Base-by-base conservation (phyloP, 2,888 invertebrate genomes). In the Chrysotoxum bicinctum region DNA sequence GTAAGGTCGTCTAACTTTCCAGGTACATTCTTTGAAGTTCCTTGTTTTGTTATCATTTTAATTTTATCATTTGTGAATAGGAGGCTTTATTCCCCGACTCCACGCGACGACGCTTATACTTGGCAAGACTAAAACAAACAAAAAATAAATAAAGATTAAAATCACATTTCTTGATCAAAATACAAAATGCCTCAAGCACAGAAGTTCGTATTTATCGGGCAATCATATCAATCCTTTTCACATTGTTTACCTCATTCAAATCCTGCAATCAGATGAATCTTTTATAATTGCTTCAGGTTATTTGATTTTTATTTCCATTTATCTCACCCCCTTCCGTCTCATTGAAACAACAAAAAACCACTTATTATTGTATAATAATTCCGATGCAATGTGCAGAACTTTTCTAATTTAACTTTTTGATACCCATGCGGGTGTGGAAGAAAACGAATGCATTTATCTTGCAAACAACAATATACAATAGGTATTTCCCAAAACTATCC, bases 361-460 rank as follows among this genome's bases (percentile, higher is more conserved):
- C 45, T 64, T 45, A 32, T 64, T 23, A 54, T 62, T 74, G 52
- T 54, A 52, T 74, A 54, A 62, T 62, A 62, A 37, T 64, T 73
- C 45, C 60, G 14, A 73, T 60, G 48, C 60, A 73, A 26, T 62
- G 35, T 26, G 14, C 48, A 70, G 26, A 73, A 73, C 60, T 73
- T 73, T 60, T 50, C 72, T 72, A 58, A 72, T 72, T 72, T 72
- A 72, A 72, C 48, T 72, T 72, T 58, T 26, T 45, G 2, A 60
- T 1, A 14, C 23, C 60, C 43, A 23, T 23, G 0, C 8, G 52
- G 32, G 14, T 50, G 23, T 2, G 23, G n/a, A 35, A 35, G 37
- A 23, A 50, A 30, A 35, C 32, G 23, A 48, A 48, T 48, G 70
- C 32, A 45, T 45, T 58, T 70, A 58, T 70, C 32, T 56, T 56